These are phyloP conservation scores for Eupithecia exiguata DNA, from an alignment of 2,888 invertebrate genomes.

Conservation along the genomic window DNA sequence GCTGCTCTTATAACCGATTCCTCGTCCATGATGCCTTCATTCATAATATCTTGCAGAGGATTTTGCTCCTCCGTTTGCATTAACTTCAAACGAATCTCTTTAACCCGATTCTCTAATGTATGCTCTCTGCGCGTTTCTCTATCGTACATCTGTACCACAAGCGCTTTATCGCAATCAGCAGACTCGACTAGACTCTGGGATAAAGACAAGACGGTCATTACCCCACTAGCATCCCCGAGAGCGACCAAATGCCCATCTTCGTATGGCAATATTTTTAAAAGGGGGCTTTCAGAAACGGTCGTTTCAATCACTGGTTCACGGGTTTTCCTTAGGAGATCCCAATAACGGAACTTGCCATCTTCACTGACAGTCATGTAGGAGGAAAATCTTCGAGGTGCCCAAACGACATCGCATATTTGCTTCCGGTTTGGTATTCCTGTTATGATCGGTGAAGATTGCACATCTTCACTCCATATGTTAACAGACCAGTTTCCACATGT, in stretches of 20 bases:
- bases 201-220: constrained; percentile 85
- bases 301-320: constrained; percentile 86
- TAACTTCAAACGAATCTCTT: constrained; percentile 88
- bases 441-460: constrained; percentile 72
- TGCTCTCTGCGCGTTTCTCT: constrained; percentile 93
- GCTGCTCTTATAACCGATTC: constrained; percentile 51
- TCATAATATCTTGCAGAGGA: constrained; percentile 45
- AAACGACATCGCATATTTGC: constrained; percentile 59
- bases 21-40: constrained; percentile 46
- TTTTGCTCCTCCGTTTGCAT: constrained; percentile 65
- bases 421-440: constrained; percentile 54
- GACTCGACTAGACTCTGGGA: constrained; percentile 86
- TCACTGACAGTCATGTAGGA: constrained; percentile 60
- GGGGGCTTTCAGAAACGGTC: constrained; percentile 79
- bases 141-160: constrained; percentile 89
- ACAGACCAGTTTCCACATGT: constrained; percentile 87
- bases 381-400: constrained; percentile 69
- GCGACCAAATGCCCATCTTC: constrained; percentile 85
- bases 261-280: constrained; percentile 86
- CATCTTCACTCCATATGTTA: constrained; percentile 87
- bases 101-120: constrained; percentile 92
- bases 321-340: constrained; percentile 90
- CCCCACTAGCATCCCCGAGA: constrained; percentile 87
- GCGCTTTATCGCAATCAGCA: constrained; percentile 87
- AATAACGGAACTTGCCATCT: constrained; percentile 89